phyloP scores from a whole-genome alignment of 2,888 invertebrate species.

The Pseudanteris insignis region DNA sequence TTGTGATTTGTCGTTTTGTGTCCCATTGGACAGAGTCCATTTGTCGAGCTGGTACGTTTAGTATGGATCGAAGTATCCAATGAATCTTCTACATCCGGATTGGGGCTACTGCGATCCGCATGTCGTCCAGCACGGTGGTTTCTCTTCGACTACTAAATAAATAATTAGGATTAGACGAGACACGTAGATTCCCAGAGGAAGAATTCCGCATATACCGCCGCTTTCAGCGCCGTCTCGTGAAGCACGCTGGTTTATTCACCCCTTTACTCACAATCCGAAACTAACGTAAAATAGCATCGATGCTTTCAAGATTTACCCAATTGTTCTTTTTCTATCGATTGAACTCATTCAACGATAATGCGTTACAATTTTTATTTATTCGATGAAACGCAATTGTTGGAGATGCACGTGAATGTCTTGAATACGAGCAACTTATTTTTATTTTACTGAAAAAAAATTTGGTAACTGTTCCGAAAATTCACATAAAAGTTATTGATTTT shows the following conservation, averaged over 20 bases:
- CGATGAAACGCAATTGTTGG: too few relatives aligned
- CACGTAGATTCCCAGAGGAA: slow-evolving; percentile 50
- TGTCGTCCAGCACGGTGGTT: slow-evolving; percentile 30
- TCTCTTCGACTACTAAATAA: slow-evolving; percentile 50
- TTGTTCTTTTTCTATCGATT: slow-evolving; percentile 6
- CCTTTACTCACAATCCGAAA: slow-evolving; percentile 36
- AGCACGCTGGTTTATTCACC: too few relatives aligned
- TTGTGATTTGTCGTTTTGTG: too few relatives aligned
- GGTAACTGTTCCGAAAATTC: too few relatives aligned
- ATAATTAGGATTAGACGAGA: slow-evolving; percentile 54
- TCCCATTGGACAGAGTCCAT: too few relatives aligned
- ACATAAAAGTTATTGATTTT: too few relatives aligned
- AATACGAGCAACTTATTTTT: too few relatives aligned
- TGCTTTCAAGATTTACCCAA: slow-evolving; percentile 1
- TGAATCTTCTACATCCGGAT: slow-evolving; percentile 35
- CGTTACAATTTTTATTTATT: too few relatives aligned
- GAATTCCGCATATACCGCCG: slow-evolving; percentile 40
- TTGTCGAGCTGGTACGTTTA: slow-evolving; percentile 19
- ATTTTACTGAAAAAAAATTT: too few relatives aligned
- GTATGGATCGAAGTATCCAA: slow-evolving; percentile 28
- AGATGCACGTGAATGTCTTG: too few relatives aligned
- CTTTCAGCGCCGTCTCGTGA: slow-evolving; percentile 28
- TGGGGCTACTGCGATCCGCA: slow-evolving; percentile 32
- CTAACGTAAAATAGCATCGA: too few relatives aligned
- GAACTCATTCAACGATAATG: too few relatives aligned